Evolutionary conservation across 1,140 invertebrate species (phyloP), one percentile per base, ranked within the genome.

Genomic region (Zeugodacus cucurbitae): DNA sequence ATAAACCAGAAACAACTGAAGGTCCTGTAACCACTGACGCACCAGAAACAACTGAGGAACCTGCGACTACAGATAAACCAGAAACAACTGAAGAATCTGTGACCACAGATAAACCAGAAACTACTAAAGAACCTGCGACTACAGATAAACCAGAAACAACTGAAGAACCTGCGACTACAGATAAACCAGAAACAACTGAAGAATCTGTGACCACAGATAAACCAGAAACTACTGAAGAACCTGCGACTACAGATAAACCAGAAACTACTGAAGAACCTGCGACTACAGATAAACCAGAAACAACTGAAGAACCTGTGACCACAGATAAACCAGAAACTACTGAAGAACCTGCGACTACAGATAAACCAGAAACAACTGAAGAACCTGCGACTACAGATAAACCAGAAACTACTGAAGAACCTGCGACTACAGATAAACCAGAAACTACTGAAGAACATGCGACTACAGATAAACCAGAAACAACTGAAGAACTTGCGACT

Each of bases 251-350:
- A 2, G 74, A 29, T 34, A 14, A 1, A 17, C 6, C 48, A 32
- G 48, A 32, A 57, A 85, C 32, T 17, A 85, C 88, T 62, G 88
- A 59, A 64, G 88, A 86, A 85, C 48, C 88, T 2, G 1, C 8
- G n/a, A 34, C 88, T 70, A 57, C 67, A 0, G 48, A 7, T 29
- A 14, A 57, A 11, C 5, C 37, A 17, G 14, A 0, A n/a, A 58
- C 87, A 1, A 82, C 87, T 29, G 48, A 67, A n/a, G 34, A 74
- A 22, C 20, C 67, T 0, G 1, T 1, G 29, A 26, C 88, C 62
- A 48, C 64, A 1, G 41, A 7, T 22, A 17, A 4, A 0, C 3
- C 26, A 6, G 32, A 20, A 58, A 44, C 67, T 8, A 74, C 87
- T 41, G 62, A 62, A 26, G 58, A 62, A 10, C 58, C 58, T 2